Conservation (phyloP, 2,797 vertebrate genomes). For the Ataeniobius toweri region DNA sequence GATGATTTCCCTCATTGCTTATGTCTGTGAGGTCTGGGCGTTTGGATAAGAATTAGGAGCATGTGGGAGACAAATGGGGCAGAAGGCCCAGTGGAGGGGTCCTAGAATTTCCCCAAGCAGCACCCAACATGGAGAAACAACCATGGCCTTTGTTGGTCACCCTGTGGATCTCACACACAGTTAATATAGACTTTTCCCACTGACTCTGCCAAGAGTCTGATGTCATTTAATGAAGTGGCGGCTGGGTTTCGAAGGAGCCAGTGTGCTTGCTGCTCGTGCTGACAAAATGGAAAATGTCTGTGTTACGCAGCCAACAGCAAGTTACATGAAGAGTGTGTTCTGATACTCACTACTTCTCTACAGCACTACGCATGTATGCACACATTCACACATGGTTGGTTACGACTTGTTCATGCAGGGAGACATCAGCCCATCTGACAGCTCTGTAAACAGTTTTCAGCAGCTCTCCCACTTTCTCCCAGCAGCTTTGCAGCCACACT, state of each 20-base stretch:
- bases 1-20: constrained; percentile 25
- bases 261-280: constrained; percentile 75
- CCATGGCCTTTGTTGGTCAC: constrained; percentile 83
- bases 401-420: no score
- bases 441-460: constrained; percentile 26
- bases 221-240: constrained; percentile 88
- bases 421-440: constrained; percentile 16
- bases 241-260: constrained; percentile 84
- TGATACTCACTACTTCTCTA: constrained; percentile 69
- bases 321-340: constrained; percentile 74
- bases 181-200: constrained; percentile 88
- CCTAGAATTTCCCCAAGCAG: constrained; percentile 65
- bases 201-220: constrained; percentile 85
- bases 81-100: constrained; percentile 57
- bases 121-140: constrained; percentile 77
- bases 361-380: constrained; percentile 11
- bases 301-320: constrained; percentile 73
- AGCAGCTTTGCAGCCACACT: not conserved
- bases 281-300: constrained; percentile 86
- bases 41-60: constrained; percentile 16
- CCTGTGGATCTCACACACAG: constrained; percentile 82
- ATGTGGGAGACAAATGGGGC: constrained; percentile 47
- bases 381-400: constrained; percentile 6
- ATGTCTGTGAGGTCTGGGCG: constrained; percentile 20
- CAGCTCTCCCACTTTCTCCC: not conserved